Percentiles rank a stretch among this genome's conserved stretches.
These are phyloP conservation scores for Stramonita haemastoma DNA, from an alignment of 2,888 invertebrate genomes.

Conservation along the genomic window DNA sequence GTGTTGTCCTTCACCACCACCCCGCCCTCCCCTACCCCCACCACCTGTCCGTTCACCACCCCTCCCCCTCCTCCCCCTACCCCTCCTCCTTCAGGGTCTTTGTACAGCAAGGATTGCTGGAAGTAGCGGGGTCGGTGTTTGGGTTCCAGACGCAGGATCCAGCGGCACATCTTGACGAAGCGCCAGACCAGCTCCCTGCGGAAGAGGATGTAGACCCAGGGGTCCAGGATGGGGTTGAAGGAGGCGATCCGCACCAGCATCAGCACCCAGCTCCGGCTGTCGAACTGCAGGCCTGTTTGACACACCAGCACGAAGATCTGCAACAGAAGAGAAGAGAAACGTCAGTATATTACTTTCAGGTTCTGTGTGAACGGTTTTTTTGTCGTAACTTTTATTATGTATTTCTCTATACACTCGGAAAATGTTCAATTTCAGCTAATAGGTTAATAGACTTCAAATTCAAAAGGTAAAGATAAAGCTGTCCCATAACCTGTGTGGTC, in stretches of 20 bases:
- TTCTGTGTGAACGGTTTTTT: no score
- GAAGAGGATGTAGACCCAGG: slow-evolving; percentile 78
- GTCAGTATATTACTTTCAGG: no score
- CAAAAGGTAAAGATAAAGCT: no score
- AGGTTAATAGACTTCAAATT: no score
- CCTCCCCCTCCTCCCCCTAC: neutral
- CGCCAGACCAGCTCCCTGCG: slow-evolving; percentile 56
- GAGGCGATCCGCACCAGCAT: slow-evolving; percentile 42
- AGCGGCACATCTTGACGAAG: slow-evolving; percentile 27
- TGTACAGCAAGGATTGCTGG: slow-evolving; percentile 19
- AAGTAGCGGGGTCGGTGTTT: neutral
- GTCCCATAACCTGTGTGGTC: no score
- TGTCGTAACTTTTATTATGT: no score
- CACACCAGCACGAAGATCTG: slow-evolving; percentile 41
- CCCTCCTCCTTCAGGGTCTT: neutral
- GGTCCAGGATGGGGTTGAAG: slow-evolving; percentile 50
- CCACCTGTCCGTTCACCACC: neutral
- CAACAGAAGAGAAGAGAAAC: neutral
- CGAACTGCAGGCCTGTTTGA: slow-evolving; percentile 29
- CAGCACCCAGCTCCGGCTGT: slow-evolving; percentile 30
- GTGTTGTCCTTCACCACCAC: neutral
- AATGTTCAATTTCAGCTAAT: no score
- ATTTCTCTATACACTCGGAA: no score
- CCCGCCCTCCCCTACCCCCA: neutral
- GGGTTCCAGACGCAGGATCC: slow-evolving; percentile 29